Percentiles rank a stretch among this genome's conserved stretches.
Evolutionary conservation across 2,888 invertebrate species (phyloP).

Genomic region (Tholera decimalis): DNA sequence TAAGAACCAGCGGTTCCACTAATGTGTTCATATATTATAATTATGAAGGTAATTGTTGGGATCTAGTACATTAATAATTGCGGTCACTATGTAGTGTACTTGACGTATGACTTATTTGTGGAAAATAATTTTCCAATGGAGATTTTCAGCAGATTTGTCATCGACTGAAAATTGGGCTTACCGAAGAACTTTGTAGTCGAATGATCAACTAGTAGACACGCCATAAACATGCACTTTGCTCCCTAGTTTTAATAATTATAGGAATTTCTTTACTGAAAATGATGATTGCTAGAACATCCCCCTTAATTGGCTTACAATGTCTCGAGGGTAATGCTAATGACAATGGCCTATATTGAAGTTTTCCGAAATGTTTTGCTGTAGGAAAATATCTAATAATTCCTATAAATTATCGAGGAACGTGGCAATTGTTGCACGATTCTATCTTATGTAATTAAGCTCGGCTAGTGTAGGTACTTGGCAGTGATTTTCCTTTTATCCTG

Average conservation of each 20-base stretch:
- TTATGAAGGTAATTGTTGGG: slow-evolving; percentile 47
- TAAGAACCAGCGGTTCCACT: slow-evolving; percentile 47
- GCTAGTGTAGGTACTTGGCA: slow-evolving; percentile 21
- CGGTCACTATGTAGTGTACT: slow-evolving; percentile 20
- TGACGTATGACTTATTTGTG: slow-evolving; percentile 43
- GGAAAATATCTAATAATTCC: slow-evolving; percentile 37
- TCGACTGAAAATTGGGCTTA: slow-evolving; percentile 19
- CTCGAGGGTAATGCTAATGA: background rate
- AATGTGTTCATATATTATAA: slow-evolving; percentile 41
- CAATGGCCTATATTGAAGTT: background rate
- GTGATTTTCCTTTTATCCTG: slow-evolving; percentile 61
- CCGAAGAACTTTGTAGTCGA: background rate
- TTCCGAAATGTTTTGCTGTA: slow-evolving; percentile 20
- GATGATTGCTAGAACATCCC: background rate
- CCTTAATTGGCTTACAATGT: background rate
- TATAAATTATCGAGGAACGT: slow-evolving; percentile 36
- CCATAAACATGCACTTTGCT: background rate
- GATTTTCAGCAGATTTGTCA: slow-evolving; percentile 19
- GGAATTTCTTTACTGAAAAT: slow-evolving; percentile 5
- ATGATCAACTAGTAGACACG: background rate
- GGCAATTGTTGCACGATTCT: slow-evolving; percentile 40
- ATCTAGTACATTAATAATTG: slow-evolving; percentile 38
- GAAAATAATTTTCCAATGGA: slow-evolving; percentile 36
- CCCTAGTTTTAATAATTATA: background rate
- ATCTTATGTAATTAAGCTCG: slow-evolving; percentile 52